These are phyloP conservation scores for Pagrus major DNA, from an alignment of 2,113 vertebrate genomes.

Conservation along the genomic window DNA sequence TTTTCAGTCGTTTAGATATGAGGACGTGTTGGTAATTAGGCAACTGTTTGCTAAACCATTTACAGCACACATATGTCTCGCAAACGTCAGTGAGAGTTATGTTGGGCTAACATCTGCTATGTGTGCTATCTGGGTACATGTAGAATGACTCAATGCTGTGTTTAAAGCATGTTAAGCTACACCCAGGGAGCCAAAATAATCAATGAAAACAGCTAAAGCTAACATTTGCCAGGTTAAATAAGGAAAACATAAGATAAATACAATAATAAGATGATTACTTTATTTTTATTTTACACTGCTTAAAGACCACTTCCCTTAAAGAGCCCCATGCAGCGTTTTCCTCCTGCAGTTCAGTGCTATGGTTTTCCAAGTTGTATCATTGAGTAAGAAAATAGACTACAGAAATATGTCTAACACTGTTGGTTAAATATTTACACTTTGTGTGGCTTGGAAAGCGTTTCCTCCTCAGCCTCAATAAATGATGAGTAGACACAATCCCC, in stretches of 20 bases:
- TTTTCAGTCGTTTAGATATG: too few species aligned
- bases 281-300: background rate
- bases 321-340: background rate
- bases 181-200: background rate
- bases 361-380: background rate
- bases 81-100: too few species aligned
- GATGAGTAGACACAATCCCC: constrained; percentile 33
- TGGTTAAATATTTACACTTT: constrained; percentile 47
- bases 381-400: constrained; percentile 9
- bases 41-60: background rate
- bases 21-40: too few species aligned
- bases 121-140: too few species aligned
- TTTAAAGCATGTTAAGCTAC: background rate
- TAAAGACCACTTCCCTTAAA: background rate
- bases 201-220: background rate
- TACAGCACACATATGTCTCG: too few species aligned
- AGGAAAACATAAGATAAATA: background rate
- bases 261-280: too few species aligned
- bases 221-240: background rate
- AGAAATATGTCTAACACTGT: constrained; percentile 20
- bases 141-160: background rate
- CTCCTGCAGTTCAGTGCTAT: background rate
- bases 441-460: constrained; percentile 21
- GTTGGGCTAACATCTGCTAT: too few species aligned
- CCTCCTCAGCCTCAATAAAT: background rate